Evolutionary conservation across 2,113 vertebrate genomes (phyloP).

Genomic region (Onychorhynchus coronatus): DNA sequence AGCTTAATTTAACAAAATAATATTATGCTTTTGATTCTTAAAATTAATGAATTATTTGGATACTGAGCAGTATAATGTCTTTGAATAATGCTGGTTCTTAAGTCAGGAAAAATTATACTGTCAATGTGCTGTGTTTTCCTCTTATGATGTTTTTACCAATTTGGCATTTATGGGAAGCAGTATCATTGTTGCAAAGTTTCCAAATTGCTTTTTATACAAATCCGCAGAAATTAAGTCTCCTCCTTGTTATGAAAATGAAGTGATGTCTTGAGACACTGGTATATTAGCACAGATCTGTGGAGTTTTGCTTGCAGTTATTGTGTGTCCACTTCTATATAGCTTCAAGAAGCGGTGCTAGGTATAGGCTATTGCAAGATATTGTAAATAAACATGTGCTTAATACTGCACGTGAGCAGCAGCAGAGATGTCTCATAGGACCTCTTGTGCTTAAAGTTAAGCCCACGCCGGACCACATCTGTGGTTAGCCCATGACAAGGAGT

Average conservation of each 20-base stretch:
- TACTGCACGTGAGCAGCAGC: neutral
- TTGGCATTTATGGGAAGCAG: conserved; percentile 61
- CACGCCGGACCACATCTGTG: neutral
- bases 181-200: conserved; percentile 66
- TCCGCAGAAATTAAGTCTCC: conserved; percentile 63
- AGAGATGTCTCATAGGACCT: neutral
- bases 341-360: neutral
- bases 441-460: neutral
- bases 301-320: conserved; percentile 17
- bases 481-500: neutral
- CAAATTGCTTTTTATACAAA: conserved; percentile 68
- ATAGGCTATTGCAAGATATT: neutral
- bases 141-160: conserved; percentile 50
- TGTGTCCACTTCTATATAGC: neutral
- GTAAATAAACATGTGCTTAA: neutral
- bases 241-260: conserved; percentile 68
- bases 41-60: conserved; percentile 58
- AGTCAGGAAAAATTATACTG: conserved; percentile 33
- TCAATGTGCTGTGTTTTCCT: conserved; percentile 39
- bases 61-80: conserved; percentile 53
- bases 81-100: conserved; percentile 65
- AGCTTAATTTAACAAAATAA: conserved; percentile 40
- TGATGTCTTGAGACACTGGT: conserved; percentile 37
- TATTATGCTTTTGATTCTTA: conserved; percentile 9
- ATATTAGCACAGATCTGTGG: conserved; percentile 41